phyloP scores from a whole-genome alignment of 2,888 invertebrate genomes.

The Agriotes lineatus region DNA sequence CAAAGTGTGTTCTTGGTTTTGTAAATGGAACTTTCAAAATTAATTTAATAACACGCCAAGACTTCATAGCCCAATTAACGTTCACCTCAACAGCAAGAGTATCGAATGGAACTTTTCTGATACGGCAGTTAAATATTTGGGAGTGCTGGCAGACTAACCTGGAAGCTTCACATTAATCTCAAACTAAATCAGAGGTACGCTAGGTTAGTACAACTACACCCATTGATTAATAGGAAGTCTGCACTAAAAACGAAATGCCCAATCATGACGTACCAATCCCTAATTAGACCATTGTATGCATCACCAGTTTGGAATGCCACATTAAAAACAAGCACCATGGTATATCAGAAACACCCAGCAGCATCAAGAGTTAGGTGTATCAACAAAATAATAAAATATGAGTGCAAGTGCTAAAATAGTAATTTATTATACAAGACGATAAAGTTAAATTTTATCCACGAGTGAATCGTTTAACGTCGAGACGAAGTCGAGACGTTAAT shows the following conservation, averaged over 20 bases:
- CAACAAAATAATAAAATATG: no score
- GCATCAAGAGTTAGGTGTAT: no score
- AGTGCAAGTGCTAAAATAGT: no score
- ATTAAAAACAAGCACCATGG: no score
- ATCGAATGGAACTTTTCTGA: not conserved
- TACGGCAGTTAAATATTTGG: constrained; percentile 8
- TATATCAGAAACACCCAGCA: no score
- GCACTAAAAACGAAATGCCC: constrained; percentile 3
- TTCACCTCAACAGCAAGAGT: no score
- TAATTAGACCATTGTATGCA: not conserved
- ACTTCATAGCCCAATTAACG: no score
- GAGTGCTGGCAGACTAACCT: not conserved
- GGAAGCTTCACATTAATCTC: constrained; percentile 6
- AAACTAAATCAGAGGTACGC: constrained; percentile 6
- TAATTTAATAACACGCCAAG: not conserved
- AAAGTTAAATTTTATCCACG: no score
- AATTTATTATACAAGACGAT: no score
- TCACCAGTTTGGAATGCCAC: not conserved
- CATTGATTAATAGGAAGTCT: not conserved
- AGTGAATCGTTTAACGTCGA: no score
- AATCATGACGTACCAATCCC: constrained; percentile 18
- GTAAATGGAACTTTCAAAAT: constrained; percentile 1
- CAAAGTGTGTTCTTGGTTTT: not conserved
- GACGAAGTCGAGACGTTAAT: no score
- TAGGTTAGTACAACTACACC: constrained; percentile 8